Conservation (phyloP, 2,113 vertebrate species). For the Pseudolaguvia tuberculata region DNA sequence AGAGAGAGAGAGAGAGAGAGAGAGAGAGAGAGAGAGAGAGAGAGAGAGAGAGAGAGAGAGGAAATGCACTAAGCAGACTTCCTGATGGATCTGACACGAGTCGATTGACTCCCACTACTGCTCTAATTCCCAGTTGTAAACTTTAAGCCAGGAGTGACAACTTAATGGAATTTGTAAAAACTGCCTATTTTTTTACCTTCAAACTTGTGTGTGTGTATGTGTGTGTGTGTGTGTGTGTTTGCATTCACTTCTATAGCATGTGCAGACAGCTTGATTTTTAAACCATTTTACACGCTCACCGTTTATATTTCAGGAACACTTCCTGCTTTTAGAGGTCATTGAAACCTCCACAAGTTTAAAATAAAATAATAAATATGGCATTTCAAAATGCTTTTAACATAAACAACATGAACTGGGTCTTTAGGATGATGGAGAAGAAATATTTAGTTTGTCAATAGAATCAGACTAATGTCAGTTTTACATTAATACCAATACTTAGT, state of each 20-base stretch:
- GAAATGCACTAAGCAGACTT: constrained; percentile 12
- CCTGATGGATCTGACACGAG: constrained; percentile 16
- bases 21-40: neutral
- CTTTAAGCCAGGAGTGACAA: constrained; percentile 11
- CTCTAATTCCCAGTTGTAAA: constrained; percentile 2
- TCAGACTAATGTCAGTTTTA: no score
- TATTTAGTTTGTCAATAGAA: no score
- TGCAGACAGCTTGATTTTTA: no score
- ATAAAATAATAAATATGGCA: neutral
- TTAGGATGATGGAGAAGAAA: no score
- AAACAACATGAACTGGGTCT: no score
- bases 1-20: neutral
- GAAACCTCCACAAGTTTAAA: no score
- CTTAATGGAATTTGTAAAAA: constrained; percentile 32
- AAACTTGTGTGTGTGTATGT: neutral
- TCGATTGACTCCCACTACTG: constrained; percentile 6
- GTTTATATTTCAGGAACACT: no score
- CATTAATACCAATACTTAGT: no score
- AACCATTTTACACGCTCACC: no score
- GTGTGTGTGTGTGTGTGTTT: no score
- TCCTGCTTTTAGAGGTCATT: neutral
- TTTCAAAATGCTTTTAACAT: neutral
- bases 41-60: neutral
- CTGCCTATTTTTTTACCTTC: constrained; percentile 15
- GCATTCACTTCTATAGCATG: no score